A percentile compares a stretch with the other conserved stretches of the same genome.
Evolutionary conservation across 1,140 invertebrate species (phyloP).

Genomic region (Proales similis): DNA sequence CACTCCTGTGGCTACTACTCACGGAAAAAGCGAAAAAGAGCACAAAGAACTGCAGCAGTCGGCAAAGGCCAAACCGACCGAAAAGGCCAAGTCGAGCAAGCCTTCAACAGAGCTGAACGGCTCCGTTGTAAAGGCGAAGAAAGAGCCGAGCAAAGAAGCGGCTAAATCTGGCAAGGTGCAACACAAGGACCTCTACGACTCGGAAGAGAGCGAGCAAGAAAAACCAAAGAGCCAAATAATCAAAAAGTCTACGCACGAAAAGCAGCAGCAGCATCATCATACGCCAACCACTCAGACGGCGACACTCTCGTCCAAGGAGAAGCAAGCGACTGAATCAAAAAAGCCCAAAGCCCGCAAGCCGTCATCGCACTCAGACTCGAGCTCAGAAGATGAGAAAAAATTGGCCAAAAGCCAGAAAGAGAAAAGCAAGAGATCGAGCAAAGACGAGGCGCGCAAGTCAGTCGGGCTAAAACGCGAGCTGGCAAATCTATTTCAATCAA

Average conservation of each 20-base stretch:
- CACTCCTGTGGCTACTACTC: too few species aligned
- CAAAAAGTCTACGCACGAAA: neutral
- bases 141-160: neutral
- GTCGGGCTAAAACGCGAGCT: constrained; percentile 12
- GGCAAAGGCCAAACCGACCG: neutral
- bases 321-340: neutral
- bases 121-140: constrained; percentile 6
- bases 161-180: too few species aligned
- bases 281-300: neutral
- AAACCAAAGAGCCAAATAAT: constrained; percentile 6
- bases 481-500: constrained; percentile 28
- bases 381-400: neutral
- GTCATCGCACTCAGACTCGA: neutral
- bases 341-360: neutral
- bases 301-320: neutral
- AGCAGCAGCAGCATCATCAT: neutral
- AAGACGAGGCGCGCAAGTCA: neutral
- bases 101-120: too few species aligned
- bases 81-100: neutral
- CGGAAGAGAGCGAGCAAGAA: constrained; percentile 2
- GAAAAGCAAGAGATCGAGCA: neutral
- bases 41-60: too few species aligned
- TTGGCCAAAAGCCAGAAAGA: too few species aligned
- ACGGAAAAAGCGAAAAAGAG: too few species aligned
- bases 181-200: constrained; percentile 34